Percentiles rank a stretch among this genome's conserved stretches.
Evolutionary conservation across 2,113 vertebrate genomes (phyloP).

Genomic region (Pelusios castaneus): DNA sequence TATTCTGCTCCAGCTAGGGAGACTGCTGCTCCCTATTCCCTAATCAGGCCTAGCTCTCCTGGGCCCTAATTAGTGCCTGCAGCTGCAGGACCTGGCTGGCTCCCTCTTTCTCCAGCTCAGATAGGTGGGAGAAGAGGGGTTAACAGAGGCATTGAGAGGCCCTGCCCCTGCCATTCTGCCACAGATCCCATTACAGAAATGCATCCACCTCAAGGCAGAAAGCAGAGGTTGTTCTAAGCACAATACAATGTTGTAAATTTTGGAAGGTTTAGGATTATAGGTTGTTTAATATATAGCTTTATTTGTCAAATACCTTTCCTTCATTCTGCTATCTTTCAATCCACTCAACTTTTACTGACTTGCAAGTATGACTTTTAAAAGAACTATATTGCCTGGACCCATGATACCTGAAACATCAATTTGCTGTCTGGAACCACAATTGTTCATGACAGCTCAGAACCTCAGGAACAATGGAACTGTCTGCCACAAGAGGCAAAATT

Average conservation of each 20-base stretch:
- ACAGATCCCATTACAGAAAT: background rate
- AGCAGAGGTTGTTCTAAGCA: background rate
- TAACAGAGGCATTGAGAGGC: too few species aligned
- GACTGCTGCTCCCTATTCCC: too few species aligned
- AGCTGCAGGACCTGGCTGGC: too few species aligned
- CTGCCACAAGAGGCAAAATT: background rate
- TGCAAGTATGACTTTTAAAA: background rate
- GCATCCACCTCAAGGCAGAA: fast-evolving
- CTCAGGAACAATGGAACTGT: background rate
- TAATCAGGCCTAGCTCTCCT: too few species aligned
- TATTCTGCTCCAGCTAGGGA: too few species aligned
- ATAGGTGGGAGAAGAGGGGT: too few species aligned
- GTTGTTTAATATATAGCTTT: background rate
- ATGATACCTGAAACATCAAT: background rate
- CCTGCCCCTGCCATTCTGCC: too few species aligned
- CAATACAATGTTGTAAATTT: background rate
- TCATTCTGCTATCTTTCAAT: background rate
- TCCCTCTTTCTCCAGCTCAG: too few species aligned
- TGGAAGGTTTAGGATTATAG: background rate
- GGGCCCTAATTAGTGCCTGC: too few species aligned
- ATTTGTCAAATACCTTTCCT: background rate
- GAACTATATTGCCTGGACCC: background rate
- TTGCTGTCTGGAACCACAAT: background rate
- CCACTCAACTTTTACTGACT: background rate
- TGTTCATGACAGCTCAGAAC: background rate